Percentiles rank a stretch among this genome's conserved stretches.
phyloP scores from a whole-genome alignment of 2,113 vertebrate species.

The Malurus melanocephalus region DNA sequence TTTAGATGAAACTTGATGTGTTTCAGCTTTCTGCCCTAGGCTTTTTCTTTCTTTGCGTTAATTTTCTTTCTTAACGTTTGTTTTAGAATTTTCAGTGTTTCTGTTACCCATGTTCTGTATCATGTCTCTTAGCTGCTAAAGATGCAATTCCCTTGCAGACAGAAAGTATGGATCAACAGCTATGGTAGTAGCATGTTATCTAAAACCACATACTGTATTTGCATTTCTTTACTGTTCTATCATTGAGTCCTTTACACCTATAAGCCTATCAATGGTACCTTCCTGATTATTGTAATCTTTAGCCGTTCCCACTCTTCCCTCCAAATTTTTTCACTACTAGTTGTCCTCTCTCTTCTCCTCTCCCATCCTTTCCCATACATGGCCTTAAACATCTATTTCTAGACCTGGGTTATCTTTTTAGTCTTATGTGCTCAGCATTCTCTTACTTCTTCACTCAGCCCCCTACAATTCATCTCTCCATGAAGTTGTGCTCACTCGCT shows the following conservation, averaged over 20 bases:
- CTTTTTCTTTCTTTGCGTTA: not conserved
- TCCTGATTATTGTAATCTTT: not conserved
- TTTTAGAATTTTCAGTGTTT: not conserved
- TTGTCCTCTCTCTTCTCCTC: not conserved
- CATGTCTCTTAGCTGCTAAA: not conserved
- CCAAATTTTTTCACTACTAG: not conserved
- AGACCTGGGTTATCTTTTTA: not conserved
- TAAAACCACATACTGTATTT: not conserved
- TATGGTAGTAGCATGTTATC: not conserved
- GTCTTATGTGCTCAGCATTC: not conserved
- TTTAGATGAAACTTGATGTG: not conserved
- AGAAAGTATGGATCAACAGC: not conserved
- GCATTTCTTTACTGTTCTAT: not conserved
- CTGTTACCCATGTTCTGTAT: not conserved
- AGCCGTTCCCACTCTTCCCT: not conserved
- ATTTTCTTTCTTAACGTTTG: not conserved
- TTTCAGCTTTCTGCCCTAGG: not conserved
- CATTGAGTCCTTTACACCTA: not conserved
- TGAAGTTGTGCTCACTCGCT: not conserved
- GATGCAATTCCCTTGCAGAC: not conserved
- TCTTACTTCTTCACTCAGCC: not conserved
- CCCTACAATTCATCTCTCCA: not conserved
- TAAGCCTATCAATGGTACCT: fast-evolving
- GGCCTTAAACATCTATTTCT: not conserved
- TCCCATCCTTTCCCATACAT: not conserved